Evolutionary conservation across 2,113 vertebrate genomes (phyloP), one percentile per base, ranked within the genome.

Genomic region (Actenoides hombroni): DNA sequence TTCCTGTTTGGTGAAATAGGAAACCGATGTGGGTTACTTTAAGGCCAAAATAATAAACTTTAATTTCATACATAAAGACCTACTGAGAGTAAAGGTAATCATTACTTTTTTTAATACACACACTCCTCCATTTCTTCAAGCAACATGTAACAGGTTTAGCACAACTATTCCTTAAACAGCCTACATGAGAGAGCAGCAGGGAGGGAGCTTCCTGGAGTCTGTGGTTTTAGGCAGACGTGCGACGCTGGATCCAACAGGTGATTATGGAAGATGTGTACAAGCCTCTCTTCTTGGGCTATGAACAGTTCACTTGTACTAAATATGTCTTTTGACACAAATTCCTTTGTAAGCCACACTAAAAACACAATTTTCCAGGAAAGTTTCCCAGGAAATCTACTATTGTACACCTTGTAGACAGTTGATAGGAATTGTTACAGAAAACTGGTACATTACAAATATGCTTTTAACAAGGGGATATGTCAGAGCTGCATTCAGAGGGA

Each of bases 171-270:
- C 69, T 83, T 86, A 53, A 70, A 56, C 18, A 84, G 60, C 2
- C 83, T 61, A 23, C 54, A 70, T 1, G 28, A 81, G 80, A 83
- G 83, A 74, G 42, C 3, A 8, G 37, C 42, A 84, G 69, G 87
- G 90, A 96, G 51, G 84, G 42, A 95, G 79, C 81, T 94, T 94
- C 92, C 69, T 46, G 51, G 31, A 89, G 65, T 37, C 70, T 79
- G 59, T 86, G 90, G 87, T 63, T 92, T 91, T 68, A 67, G 28
- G 59, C 51, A 57, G 51, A 44, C 59, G 86, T 40, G 29, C 0
- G 1, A 90, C 49, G 69, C 9, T 26, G 1, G 40, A 81, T 59
- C 51, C 81, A 86, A 63, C 21, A 91, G 42, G 37, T 54, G 82
- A 84, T 67, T 84, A 84, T 25, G 15, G 63, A 70, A 37, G 39